Base-by-base conservation (phyloP, 2,888 invertebrate genomes). In the Sceliomorpha sp. region DNA sequence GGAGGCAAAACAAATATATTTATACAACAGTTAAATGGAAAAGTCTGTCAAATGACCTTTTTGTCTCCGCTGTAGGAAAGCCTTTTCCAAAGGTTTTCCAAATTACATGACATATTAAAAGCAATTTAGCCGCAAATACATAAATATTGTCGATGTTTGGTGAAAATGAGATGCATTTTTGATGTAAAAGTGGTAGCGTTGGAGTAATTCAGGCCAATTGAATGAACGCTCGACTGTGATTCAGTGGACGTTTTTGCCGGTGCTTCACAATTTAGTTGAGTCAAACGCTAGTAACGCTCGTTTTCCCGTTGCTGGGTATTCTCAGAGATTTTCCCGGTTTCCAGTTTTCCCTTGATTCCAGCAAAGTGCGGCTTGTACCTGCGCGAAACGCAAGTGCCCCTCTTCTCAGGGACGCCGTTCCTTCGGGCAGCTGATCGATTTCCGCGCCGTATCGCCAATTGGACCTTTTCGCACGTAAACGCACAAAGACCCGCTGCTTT, bases 261-360 rank as follows among this genome's bases (percentile, higher is more conserved):
- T 17, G 47, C 47, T 60, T 32, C 51, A n/a, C n/a, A 40, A 31
- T 42, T 39, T 42, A 60, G 55, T 31, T 36, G 45, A 67, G 59
- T 48, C 40, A 6, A 45, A 51, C 39, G 34, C 51, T 32, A 39
- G 26, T 29, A 37, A 34, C 48, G 51, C 44, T 42, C 39, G 20
- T 37, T 45, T 24, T 14, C 45, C 20, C 48, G 36, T 34, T 27
- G 34, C 34, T 17, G 13, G 39, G 39, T 39, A 39, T 34, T 64
- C 70, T 70, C 75, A 72, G 70, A 72, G 73, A 45, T 62, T 67
- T 68, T 51, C 62, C 63, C 39, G 40, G 45, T 55, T 42, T 40
- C 32, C 26, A 15, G 32, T 39, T 42, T 51, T 53, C 51, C 34
- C 39, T 42, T 37, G 51, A 56, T 66, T 59, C 48, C 50, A 8